A percentile compares a stretch with the other conserved stretches of the same genome.
phyloP scores from a whole-genome alignment of 2,888 invertebrate species.

The Cephus sareptanus region DNA sequence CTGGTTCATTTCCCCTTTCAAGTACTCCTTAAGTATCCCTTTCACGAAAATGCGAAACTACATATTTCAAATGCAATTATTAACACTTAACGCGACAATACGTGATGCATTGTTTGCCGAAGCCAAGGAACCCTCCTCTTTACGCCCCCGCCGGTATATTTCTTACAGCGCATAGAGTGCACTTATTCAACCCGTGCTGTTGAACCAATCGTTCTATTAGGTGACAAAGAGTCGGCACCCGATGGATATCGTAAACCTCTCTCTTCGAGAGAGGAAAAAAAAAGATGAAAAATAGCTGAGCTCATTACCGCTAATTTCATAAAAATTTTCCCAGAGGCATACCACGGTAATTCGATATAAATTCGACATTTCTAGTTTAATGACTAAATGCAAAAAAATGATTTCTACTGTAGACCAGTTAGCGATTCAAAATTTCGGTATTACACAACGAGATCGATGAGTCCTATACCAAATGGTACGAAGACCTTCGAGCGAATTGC shows the following conservation, averaged over 20 bases:
- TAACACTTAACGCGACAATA: constrained; percentile 17
- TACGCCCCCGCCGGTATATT: constrained; percentile 24
- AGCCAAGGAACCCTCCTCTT: constrained; percentile 24
- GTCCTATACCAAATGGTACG: background rate
- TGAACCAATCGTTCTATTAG: constrained; percentile 29
- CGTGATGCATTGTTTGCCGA: constrained; percentile 35
- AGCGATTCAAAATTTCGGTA: background rate
- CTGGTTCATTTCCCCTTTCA: background rate
- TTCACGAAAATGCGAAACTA: constrained; percentile 16
- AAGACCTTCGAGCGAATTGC: constrained; percentile 1
- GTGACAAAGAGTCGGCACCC: constrained; percentile 17
- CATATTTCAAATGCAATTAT: constrained; percentile 27
- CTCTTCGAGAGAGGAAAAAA: background rate
- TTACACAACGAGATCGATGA: background rate
- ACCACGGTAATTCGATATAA: background rate
- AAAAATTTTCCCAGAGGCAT: no score
- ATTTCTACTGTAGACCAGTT: no score
- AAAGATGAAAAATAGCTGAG: background rate
- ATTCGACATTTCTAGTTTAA: background rate
- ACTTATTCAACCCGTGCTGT: constrained; percentile 31
- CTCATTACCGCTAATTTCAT: background rate
- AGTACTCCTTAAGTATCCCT: background rate
- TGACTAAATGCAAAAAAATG: background rate
- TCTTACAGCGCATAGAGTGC: constrained; percentile 27
- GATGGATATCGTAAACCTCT: background rate